Conservation (phyloP, 2,888 invertebrate species). For the Philopedon plagiatum region DNA sequence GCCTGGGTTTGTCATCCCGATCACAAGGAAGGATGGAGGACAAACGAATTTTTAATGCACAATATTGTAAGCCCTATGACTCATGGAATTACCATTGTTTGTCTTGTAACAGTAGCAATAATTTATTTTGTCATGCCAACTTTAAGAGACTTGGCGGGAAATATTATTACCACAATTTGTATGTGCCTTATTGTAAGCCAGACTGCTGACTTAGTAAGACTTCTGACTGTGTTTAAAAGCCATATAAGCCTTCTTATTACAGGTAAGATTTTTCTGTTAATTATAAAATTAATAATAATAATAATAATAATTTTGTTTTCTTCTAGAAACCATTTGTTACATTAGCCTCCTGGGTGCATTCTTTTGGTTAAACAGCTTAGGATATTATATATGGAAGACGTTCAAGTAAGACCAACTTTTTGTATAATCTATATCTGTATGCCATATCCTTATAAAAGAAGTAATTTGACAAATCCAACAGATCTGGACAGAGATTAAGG, state of each 20-base stretch:
- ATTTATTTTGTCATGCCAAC: constrained; percentile 89
- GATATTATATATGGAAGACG: constrained; percentile 91
- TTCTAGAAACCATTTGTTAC: constrained; percentile 84
- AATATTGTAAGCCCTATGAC: constrained; percentile 84
- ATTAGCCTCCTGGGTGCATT: constrained; percentile 84
- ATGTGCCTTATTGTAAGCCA: constrained; percentile 84
- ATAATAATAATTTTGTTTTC: too few relatives aligned
- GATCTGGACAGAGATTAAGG: too few relatives aligned
- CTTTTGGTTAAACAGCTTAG: constrained; percentile 89
- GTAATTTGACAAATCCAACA: too few relatives aligned
- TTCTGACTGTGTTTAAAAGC: constrained; percentile 85
- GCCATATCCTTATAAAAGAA: too few relatives aligned
- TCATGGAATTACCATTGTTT: constrained; percentile 80
- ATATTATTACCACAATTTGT: constrained; percentile 87
- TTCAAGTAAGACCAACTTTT: constrained; percentile 74
- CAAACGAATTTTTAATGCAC: constrained; percentile 80
- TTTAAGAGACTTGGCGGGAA: constrained; percentile 85
- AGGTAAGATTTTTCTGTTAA: constrained; percentile 73
- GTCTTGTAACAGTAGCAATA: constrained; percentile 81
- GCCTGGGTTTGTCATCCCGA: constrained; percentile 83
- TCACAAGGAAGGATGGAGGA: constrained; percentile 79
- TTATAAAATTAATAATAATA: too few relatives aligned
- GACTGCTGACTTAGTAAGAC: constrained; percentile 82
- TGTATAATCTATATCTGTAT: neutral
- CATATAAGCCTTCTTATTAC: constrained; percentile 86